Conservation (phyloP, 1,140 invertebrate species). For the Muscidifurax raptorellus region DNA sequence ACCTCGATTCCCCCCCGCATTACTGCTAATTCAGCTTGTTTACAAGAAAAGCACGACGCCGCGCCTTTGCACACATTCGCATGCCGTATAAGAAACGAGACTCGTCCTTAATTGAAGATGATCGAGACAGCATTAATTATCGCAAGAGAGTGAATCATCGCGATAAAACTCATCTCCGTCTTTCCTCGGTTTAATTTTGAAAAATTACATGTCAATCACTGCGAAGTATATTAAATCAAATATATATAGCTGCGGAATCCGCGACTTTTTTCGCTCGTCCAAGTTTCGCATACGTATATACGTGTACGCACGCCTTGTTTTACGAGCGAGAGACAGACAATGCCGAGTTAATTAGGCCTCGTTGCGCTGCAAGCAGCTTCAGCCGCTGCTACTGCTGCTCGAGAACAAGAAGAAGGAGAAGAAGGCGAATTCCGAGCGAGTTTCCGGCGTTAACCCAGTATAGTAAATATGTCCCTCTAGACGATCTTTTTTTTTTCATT, state of each 20-base stretch:
- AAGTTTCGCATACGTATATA: slow-evolving; percentile 48
- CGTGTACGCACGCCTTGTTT: background rate
- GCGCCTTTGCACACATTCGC: background rate
- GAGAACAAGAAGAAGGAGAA: slow-evolving; percentile 27
- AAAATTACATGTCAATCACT: too few relatives aligned
- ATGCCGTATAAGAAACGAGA: background rate
- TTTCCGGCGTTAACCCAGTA: slow-evolving; percentile 56
- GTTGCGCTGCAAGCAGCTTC: slow-evolving; percentile 19
- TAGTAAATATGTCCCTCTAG: slow-evolving; percentile 33
- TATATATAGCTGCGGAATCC: too few relatives aligned
- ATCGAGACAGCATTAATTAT: background rate
- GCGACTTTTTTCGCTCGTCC: slow-evolving; percentile 28
- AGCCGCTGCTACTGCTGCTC: slow-evolving; percentile 46
- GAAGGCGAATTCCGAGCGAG: slow-evolving; percentile 49
- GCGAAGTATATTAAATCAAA: too few relatives aligned
- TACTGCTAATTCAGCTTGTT: background rate
- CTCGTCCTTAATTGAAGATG: background rate
- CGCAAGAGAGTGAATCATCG: too few relatives aligned
- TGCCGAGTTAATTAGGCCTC: slow-evolving; percentile 53
- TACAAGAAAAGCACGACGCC: background rate
- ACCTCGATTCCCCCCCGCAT: background rate
- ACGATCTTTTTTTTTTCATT: slow-evolving; percentile 17
- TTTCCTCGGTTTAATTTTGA: too few relatives aligned
- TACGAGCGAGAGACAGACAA: slow-evolving; percentile 45
- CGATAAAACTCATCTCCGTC: too few relatives aligned